phyloP scores from a whole-genome alignment of 2,888 invertebrate genomes.

The Cataglyphis albicans region DNA sequence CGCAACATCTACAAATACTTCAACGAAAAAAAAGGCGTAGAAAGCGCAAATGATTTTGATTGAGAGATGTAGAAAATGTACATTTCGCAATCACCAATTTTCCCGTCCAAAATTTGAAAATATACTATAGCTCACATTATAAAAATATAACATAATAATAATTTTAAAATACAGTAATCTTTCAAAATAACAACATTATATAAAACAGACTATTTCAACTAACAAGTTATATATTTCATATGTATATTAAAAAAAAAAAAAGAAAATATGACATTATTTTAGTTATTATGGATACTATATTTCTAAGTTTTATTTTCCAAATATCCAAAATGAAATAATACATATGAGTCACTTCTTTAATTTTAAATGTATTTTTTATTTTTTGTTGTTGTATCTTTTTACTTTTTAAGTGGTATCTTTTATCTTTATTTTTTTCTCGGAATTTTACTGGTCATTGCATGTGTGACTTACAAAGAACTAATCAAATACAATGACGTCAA shows the following conservation, averaged over 20 bases:
- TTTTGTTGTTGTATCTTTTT: not conserved
- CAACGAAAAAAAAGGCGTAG: not conserved
- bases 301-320: not conserved
- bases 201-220: not conserved
- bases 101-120: not conserved
- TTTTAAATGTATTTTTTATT: not conserved
- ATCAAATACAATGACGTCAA: not conserved
- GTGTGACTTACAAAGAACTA: not conserved
- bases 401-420: not conserved
- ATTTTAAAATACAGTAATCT: not conserved
- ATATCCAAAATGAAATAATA: conserved; percentile 5
- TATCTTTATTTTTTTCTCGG: not conserved
- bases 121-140: not conserved
- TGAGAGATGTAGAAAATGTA: not conserved
- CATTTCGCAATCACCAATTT: not conserved
- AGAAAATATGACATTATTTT: not conserved
- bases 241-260: not conserved
- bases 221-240: not conserved
- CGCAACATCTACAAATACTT: not conserved
- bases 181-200: not conserved
- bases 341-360: not conserved
- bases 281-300: not conserved
- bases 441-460: not conserved
- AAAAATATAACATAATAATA: not conserved
- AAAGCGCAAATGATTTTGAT: not conserved